These are phyloP conservation scores for Chlorocebus sabaeus DNA, from an alignment of 2,113 vertebrate genomes.

Conservation along the genomic window DNA sequence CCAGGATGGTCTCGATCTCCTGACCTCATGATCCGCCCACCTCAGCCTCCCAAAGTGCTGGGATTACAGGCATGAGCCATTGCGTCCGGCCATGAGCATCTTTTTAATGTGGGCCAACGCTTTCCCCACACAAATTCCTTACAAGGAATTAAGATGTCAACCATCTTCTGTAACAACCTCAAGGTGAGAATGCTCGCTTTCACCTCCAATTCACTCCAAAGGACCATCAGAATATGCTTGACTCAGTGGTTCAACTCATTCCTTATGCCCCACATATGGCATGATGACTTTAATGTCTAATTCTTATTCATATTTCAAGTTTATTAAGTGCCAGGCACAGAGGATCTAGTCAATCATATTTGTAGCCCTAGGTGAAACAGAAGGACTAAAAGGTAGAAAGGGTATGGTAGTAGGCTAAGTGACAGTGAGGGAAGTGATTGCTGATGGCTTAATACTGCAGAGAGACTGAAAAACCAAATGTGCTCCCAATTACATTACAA, in stretches of 20 bases:
- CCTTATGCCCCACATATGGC: neutral
- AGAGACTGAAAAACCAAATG: neutral
- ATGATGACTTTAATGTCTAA: neutral
- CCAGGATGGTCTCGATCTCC: too few relatives aligned
- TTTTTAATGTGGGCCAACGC: too few relatives aligned
- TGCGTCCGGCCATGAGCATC: rapidly evolving
- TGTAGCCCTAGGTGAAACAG: neutral
- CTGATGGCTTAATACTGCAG: neutral
- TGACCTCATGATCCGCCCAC: too few relatives aligned
- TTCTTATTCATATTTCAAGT: neutral
- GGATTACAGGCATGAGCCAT: too few relatives aligned
- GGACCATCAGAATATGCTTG: neutral
- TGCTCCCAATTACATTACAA: neutral
- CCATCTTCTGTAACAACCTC: neutral
- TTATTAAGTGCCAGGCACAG: neutral
- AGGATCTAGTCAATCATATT: neutral
- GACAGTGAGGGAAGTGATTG: neutral
- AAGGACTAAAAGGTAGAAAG: neutral
- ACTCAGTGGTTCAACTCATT: neutral
- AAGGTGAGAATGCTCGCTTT: neutral
- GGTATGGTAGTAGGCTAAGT: neutral
- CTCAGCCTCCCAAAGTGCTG: too few relatives aligned
- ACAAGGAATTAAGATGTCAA: neutral
- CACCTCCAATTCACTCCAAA: neutral
- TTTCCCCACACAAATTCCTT: neutral